phyloP scores from a whole-genome alignment of 1,140 invertebrate genomes.

The Cyrtorhinus lividipennis region DNA sequence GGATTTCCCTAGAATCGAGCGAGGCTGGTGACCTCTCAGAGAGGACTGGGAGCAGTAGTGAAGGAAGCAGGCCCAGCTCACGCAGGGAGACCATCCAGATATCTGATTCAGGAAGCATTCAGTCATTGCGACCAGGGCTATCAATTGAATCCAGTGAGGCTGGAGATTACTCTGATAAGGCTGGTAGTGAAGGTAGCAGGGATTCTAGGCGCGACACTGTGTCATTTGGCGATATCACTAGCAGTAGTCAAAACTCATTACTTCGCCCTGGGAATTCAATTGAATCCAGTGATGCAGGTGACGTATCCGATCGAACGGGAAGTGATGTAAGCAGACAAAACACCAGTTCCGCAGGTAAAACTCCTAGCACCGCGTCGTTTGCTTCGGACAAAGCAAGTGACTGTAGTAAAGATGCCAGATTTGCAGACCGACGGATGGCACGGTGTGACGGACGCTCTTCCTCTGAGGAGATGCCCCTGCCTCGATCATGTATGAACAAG shows the following conservation, averaged over 20 bases:
- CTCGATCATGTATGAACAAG: constrained; percentile 24
- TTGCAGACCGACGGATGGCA: constrained; percentile 27
- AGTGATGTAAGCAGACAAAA: constrained; percentile 30
- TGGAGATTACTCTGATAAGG: constrained; percentile 21
- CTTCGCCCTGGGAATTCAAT: constrained; percentile 37
- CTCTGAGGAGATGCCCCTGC: constrained; percentile 28
- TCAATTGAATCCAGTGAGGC: constrained; percentile 25
- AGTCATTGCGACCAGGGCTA: constrained; percentile 23
- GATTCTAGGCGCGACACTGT: constrained; percentile 26
- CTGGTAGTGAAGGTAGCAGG: constrained; percentile 23
- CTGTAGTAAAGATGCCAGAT: constrained; percentile 28
- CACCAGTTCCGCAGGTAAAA: constrained; percentile 31
- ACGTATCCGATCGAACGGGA: constrained; percentile 39
- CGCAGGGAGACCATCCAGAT: constrained; percentile 24
- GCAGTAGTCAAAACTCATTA: constrained; percentile 24
- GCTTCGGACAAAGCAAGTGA: constrained; percentile 41
- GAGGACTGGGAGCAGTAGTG: constrained; percentile 30
- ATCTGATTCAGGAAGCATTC: constrained; percentile 24
- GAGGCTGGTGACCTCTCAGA: constrained; percentile 40
- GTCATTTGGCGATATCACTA: constrained; percentile 25
- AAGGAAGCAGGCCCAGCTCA: constrained; percentile 25
- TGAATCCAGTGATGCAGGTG: constrained; percentile 43
- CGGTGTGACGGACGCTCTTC: constrained; percentile 29
- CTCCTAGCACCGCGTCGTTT: constrained; percentile 42
- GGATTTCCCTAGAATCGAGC: constrained; percentile 45